Evolutionary conservation across 2,113 vertebrate genomes (phyloP), one percentile per base, ranked within the genome.

Genomic region (Myotis lucifugus): DNA sequence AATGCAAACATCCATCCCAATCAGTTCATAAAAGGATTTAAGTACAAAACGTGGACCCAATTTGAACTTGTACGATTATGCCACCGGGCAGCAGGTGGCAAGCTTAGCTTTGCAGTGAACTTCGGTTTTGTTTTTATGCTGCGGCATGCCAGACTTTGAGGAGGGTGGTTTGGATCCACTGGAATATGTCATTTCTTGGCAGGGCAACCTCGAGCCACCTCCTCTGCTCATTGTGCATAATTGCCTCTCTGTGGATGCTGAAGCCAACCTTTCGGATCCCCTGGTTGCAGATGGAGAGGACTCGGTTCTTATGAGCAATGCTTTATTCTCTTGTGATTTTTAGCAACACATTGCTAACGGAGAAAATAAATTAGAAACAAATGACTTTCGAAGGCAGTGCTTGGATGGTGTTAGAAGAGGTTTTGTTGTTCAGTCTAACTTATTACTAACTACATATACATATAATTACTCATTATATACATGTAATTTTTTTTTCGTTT

Each of bases 81-180:
- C 98, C 90, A 50, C 73, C 96, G 97, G 97, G 98, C 98, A 98
- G 98, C 98, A 99, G 98, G 98, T 98, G 98, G 98, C 98, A 99
- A 98, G 93, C 98, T 98, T 98, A 96, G 94, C 98, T 98, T 98
- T 98, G 96, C 34, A 69, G 95, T 98, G 93, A 96, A n/a, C 83
- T 96, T 97, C 0, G 0, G 66, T 64, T 97, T 98, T 97, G 93
- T 97, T 98, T 98, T 97, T 40, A 1, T 61, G 40, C 64, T 85
- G 32, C 23, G 69, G 85, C 91, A 95, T 92, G 96, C 97, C 97
- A 98, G 66, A 97, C 95, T 96, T 95, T 96, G 86, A 88, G 97
- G 96, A 97, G 96, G 70, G 92, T 98, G 89, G 88, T 97, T 98
- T 98, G 91, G 96, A 93, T 97, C 97, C 72, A 42, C 88, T 98